phyloP scores from a whole-genome alignment of 2,888 invertebrate genomes.

The Tridacna gigas region DNA sequence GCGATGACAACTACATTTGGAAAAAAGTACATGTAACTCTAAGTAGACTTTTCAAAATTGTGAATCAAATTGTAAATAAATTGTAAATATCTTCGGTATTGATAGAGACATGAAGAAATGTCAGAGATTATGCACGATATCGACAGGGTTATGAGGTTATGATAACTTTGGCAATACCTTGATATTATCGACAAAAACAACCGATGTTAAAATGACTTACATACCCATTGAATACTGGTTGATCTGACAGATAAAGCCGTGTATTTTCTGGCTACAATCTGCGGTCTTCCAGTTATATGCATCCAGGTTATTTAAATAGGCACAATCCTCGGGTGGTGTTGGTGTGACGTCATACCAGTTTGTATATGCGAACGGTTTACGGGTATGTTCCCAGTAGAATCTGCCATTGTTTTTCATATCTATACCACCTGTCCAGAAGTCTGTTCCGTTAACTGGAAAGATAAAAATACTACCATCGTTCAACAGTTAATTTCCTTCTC shows the following conservation, averaged over 20 bases:
- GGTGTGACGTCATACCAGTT: constrained; percentile 11
- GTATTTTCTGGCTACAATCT: not conserved
- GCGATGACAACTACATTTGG: no score
- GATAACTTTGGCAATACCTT: no score
- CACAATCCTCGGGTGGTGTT: constrained; percentile 1
- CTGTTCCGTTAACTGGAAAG: not conserved
- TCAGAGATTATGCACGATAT: no score
- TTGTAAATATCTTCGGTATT: no score
- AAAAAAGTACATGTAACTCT: no score
- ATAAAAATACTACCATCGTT: not conserved
- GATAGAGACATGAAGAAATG: no score
- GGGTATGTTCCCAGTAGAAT: constrained; percentile 6
- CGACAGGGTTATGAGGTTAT: no score
- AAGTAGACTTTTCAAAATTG: no score
- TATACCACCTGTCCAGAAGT: constrained; percentile 10
- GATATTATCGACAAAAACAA: no score
- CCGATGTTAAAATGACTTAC: no score
- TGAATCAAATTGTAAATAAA: no score
- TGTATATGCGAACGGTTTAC: not conserved
- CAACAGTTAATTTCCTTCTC: not conserved
- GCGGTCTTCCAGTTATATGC: constrained; percentile 5
- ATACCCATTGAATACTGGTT: no score
- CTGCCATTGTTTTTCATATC: not conserved
- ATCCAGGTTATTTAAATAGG: constrained; percentile 4
- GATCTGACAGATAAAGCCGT: constrained; percentile 7